Conservation (phyloP, 2,113 vertebrate genomes). For the Daboia siamensis region DNA sequence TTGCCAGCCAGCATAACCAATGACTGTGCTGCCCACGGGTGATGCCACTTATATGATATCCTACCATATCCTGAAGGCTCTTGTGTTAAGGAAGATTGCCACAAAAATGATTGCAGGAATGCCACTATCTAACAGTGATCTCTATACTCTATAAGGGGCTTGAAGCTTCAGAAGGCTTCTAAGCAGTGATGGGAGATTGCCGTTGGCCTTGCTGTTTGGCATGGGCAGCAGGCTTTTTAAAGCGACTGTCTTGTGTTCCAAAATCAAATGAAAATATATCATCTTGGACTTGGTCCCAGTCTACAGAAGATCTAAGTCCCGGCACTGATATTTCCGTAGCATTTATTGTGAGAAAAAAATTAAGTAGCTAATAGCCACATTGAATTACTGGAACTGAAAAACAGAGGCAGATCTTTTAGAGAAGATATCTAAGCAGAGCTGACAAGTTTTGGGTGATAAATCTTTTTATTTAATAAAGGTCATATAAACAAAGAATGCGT, state of each 20-base stretch:
- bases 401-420: background rate
- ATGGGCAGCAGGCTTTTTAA: background rate
- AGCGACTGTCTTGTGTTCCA: too few relatives aligned
- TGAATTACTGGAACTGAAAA: background rate
- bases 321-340: background rate
- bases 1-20: background rate
- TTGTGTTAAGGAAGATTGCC: background rate
- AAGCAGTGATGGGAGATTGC: background rate
- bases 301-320: background rate
- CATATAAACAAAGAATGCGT: slow-evolving; percentile 16
- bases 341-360: background rate
- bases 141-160: background rate
- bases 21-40: background rate
- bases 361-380: background rate
- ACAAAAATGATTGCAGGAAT: background rate
- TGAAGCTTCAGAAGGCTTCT: background rate
- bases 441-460: background rate
- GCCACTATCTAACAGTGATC: background rate
- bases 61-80: background rate
- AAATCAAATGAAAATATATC: background rate
- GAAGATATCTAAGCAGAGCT: background rate
- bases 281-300: background rate
- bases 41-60: background rate
- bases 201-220: background rate
- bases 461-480: background rate